Conservation (phyloP, 2,113 vertebrate species). For the Silurus glanis region DNA sequence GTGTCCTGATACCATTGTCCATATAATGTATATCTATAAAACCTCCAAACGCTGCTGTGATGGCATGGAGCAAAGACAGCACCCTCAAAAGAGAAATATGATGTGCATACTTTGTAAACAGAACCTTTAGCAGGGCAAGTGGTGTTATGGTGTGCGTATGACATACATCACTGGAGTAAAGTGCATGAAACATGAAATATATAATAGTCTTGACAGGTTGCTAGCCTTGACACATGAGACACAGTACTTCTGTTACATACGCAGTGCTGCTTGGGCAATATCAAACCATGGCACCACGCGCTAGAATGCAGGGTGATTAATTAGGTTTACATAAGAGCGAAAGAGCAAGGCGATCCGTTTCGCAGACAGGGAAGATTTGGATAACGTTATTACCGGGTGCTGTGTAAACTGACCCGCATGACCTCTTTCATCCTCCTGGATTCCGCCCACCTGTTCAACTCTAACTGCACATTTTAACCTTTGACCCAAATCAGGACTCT, state of each 20-base stretch:
- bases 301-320: slow-evolving; percentile 56
- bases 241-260: slow-evolving; percentile 54
- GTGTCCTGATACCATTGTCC: too few species aligned
- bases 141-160: slow-evolving; percentile 55
- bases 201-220: slow-evolving; percentile 28
- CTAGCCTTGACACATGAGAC: slow-evolving; percentile 46
- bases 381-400: slow-evolving; percentile 13
- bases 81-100: slow-evolving; percentile 60
- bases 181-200: slow-evolving; percentile 47
- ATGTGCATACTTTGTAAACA: slow-evolving; percentile 50
- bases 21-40: slow-evolving; percentile 6
- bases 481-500: slow-evolving; percentile 18
- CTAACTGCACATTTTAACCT: slow-evolving; percentile 39
- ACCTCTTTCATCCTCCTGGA: slow-evolving; percentile 29
- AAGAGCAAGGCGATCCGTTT: slow-evolving; percentile 56
- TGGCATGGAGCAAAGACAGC: slow-evolving; percentile 60
- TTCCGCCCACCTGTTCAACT: slow-evolving; percentile 44
- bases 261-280: slow-evolving; percentile 42
- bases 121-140: slow-evolving; percentile 38
- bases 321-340: slow-evolving; percentile 57
- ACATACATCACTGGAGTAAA: slow-evolving; percentile 35
- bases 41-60: slow-evolving; percentile 55
- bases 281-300: slow-evolving; percentile 49
- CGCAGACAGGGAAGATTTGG: slow-evolving; percentile 19
- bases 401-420: slow-evolving; percentile 47